A percentile compares a stretch with the other conserved stretches of the same genome.
These are phyloP conservation scores for Lepidocyrtoides sp. DNA, from an alignment of 2,888 invertebrate genomes.

Conservation along the genomic window DNA sequence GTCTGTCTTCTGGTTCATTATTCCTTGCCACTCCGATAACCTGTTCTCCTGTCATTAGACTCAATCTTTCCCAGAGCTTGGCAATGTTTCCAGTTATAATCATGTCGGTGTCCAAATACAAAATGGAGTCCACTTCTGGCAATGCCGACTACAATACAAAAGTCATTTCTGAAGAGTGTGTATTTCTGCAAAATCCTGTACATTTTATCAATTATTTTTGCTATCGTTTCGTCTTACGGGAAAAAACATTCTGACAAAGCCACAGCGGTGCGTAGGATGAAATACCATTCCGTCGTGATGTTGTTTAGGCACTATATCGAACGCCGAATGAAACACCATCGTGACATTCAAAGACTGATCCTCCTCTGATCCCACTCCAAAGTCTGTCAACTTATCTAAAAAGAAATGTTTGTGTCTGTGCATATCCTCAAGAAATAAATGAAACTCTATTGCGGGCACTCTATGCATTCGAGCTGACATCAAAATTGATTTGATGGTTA, in stretches of 20 bases:
- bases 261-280: background rate
- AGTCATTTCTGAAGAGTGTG: too few relatives aligned
- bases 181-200: too few relatives aligned
- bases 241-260: background rate
- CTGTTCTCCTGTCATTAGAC: background rate
- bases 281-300: background rate
- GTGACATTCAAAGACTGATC: background rate
- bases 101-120: slow-evolving; percentile 38
- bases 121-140: background rate
- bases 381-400: background rate
- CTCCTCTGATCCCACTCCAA: background rate
- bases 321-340: background rate
- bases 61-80: slow-evolving; percentile 14
- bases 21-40: background rate
- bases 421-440: slow-evolving; percentile 1
- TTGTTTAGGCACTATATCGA: background rate
- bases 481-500: slow-evolving; percentile 23
- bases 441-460: background rate
- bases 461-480: slow-evolving; percentile 9
- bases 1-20: background rate
- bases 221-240: background rate
- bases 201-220: background rate
- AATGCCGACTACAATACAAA: background rate
- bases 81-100: slow-evolving; percentile 56
- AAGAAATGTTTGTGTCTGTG: background rate